Evolutionary conservation across 2,888 invertebrate species (phyloP), one percentile per base, ranked within the genome.

Genomic region (Lagria hirta): DNA sequence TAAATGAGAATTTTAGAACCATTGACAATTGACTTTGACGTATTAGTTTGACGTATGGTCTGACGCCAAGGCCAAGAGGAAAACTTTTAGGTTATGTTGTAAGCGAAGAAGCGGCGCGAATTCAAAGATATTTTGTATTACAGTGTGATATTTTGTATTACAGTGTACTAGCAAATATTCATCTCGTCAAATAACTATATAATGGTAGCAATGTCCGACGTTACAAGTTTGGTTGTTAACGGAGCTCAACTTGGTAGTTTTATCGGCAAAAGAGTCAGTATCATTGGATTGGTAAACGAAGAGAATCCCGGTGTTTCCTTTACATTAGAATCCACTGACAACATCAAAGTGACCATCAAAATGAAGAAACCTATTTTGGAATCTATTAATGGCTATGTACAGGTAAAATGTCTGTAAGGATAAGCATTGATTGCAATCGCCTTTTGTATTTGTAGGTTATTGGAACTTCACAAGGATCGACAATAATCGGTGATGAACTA

Each of bases 371-470:
- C 69, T 0, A 44, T 65, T 10, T 59, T 53, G 41, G 54, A 59
- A 47, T 51, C 52, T 5, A 29, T 69, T 5, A 64, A 66, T 34
- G 68, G 69, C 13, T 65, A 67, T 54, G 64, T 71, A 10, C 67
- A 69, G 60, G 71, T 71, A 59, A 46, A 23, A 17, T 5, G 1
- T 15, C 11, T 26, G n/a, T 15, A 7, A 14, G 2, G 13, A 12
- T 10, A 17, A 14, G 14, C 14, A 21, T 34, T 20, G 1, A 16
- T 35, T 12, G 11, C 36, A 12, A 23, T 34, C 18, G 24, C 11
- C 7, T 33, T 20, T 22, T 34, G 2, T 27, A 20, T 21, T 58
- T 56, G 28, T 38, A 65, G 65, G 64, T 61, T 4, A 55, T 57
- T 32, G 65, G 65, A 3, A 11, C 13, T 6, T 61, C 59, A 13